Evolutionary conservation across 1,140 invertebrate species (phyloP), one percentile per base, ranked within the genome.

Genomic region (Camponotus floridanus): DNA sequence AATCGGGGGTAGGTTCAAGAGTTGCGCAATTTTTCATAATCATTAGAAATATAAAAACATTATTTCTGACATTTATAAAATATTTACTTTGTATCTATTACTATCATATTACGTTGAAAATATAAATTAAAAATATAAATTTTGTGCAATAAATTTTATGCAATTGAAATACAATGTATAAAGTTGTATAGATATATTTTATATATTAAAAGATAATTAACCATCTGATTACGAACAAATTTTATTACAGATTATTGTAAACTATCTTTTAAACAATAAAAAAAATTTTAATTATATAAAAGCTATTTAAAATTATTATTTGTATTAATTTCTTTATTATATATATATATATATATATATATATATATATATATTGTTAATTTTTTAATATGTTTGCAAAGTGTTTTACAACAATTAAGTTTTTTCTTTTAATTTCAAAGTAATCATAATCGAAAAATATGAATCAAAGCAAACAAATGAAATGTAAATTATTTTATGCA

Each of bases 11-110:
- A 13, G 45, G 15, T 9, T 11, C 62, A 26, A 21, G 31, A 45
- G 55, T 83, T 74, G 39, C 55, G 57, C 68, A 74, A 74, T 73
- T 61, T 83, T 57, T 59, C 68, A 57, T 45, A 83, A 74, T n/a
- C 26, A 18, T 61, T 73, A 83, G 42, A 33, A 61, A 15, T 39
- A 15, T 39, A 13, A 59, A 11, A 26, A 71, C 3, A 62, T 18
- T 61, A 61, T 21, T 59, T 59, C 33, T 26, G 61, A 7, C 3
- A 6, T 80, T 57, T 15, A 13, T 15, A 9, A 51, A 45, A 39
- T 2, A 45, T 33, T 33, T 7, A 45, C 13, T 73, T 42, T 8
- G 42, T 11, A 26, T 64, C 2, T 64, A 45, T 36, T 48, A 64
- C 33, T 64, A 21, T 61, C 1, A 31, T 1, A 8, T 45, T 11